Conservation (phyloP, 2,113 vertebrate genomes). For the Solea senegalensis region DNA sequence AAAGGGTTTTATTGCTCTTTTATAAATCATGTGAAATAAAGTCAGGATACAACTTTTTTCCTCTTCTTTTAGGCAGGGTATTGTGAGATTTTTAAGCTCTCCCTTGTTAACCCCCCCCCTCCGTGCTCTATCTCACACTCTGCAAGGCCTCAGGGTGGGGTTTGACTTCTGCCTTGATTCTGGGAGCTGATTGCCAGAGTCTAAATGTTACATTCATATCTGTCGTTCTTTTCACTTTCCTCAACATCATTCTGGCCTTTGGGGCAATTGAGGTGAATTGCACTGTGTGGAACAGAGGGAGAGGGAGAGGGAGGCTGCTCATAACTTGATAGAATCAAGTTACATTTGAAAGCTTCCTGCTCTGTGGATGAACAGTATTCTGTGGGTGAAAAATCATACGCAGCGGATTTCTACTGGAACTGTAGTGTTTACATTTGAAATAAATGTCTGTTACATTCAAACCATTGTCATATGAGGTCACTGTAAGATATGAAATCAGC, state of each 20-base stretch:
- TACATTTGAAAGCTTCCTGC: no score
- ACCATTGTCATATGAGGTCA: no score
- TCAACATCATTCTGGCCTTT: slow-evolving; percentile 8
- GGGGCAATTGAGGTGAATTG: no score
- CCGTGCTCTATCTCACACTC: not conserved
- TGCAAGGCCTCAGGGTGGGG: not conserved
- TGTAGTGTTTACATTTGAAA: no score
- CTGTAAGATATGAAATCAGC: no score
- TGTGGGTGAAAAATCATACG: no score
- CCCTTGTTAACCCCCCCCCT: not conserved
- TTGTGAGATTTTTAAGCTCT: not conserved
- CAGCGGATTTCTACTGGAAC: no score
- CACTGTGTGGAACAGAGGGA: no score
- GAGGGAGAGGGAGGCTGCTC: not conserved
- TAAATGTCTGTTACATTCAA: no score
- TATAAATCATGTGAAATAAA: not conserved
- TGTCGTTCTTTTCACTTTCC: slow-evolving; percentile 4
- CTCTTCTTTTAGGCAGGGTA: not conserved
- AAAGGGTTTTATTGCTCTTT: not conserved
- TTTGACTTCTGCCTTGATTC: not conserved
- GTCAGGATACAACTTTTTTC: not conserved
- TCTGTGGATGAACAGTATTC: no score
- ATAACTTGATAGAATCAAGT: slow-evolving; percentile 11
- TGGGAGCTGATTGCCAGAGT: slow-evolving; percentile 23
- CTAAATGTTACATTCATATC: slow-evolving; percentile 35